Base-by-base conservation (phyloP, 2,888 invertebrate genomes). In the Caenorhabditis sp. region DNA sequence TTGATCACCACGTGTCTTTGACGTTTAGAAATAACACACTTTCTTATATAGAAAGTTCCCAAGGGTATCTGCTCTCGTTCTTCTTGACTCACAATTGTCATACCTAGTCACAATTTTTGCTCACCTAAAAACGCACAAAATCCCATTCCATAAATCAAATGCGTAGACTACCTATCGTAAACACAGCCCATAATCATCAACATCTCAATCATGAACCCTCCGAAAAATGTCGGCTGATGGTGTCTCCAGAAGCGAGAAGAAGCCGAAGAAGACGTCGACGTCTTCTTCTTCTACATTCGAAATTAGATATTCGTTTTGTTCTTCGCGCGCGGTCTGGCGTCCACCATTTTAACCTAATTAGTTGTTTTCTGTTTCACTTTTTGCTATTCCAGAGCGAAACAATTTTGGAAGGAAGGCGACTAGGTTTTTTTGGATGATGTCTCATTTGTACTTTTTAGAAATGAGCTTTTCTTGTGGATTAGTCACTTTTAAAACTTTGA, bases 311-410 rank as follows among this genome's bases (percentile, higher is more conserved):
- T 77, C 77, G 75, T 73, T 73, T 61, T 61, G 54, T 54, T 54
- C 51, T 51, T 38, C 24, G 41, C 16, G 19, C 10, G 12, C 24
- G 5, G 5, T 6, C 41, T 41, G 19, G 0, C 14, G 22, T 49
- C 26, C 26, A 26, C 54, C 80, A 73, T 80, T 80, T 80, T 80
- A 80, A 80, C 73, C 61, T 68, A 80, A 73, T 80, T 80, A 80
- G 73, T 73, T 64, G 73, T 66, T 79, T 64, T 70, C 41, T 70
- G 70, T 61, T 79, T 69, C 68, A 12, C 41, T 54, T 41, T 54
- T n/a, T 63, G 38, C 51, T 58, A 38, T 61, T 41, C 41, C 58
- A 58, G 4, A 16, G 12, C n/a, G 19, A 49, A 19, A 44, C 10
- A 44, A 44, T 44, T 44, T 44, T 44, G 14, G 44, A 24, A 8